Base-by-base conservation (phyloP, 1,140 invertebrate genomes). In the Dryas iulia region DNA sequence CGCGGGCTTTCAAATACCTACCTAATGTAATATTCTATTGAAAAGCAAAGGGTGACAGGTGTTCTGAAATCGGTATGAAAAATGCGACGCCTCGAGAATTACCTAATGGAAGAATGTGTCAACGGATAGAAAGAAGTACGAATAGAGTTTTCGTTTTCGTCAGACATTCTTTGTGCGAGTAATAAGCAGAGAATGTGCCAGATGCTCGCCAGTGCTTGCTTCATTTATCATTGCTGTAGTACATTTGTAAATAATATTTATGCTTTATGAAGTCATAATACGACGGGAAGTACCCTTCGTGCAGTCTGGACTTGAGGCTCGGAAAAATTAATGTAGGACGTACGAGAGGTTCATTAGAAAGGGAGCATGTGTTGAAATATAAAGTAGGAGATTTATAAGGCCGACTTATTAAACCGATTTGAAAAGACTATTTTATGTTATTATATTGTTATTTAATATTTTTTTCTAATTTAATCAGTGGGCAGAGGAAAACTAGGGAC, bases 21-120 rank as follows among this genome's bases (percentile, higher is more conserved):
- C 59, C 39, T 66, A 71, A 71, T 52, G 62, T 70, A 64, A 65
- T 66, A 71, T 71, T 66, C 58, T 33, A 35, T n/a, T 66, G 69
- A 71, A 71, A 71, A 52, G 68, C 61, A 63, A 56, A 71, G 47
- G 47, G 69, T 66, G 69, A 71, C 69, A 71, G 69, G 69, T 71
- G 69, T 66, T 61, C 69, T 54, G 56, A 57, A 66, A 66, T 61
- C 62, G 63, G 47, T 66, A 64, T 71, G 69, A 66, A 71, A 71
- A 71, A 71, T 71, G 69, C 63, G 62, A 62, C 69, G 63, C 59
- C 62, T 71, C 62, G 69, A 35, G 69, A 59, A 71, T 65, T 57
- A 71, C 58, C 47, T 71, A 71, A 71, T 66, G 69, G 62, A 30
- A 33, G 62, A 12, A 60, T 69, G 62, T 65, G 68, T 70, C 68